Evolutionary conservation across 1,140 invertebrate species (phyloP), one percentile per base, ranked within the genome.

Genomic region (Sipha flava): DNA sequence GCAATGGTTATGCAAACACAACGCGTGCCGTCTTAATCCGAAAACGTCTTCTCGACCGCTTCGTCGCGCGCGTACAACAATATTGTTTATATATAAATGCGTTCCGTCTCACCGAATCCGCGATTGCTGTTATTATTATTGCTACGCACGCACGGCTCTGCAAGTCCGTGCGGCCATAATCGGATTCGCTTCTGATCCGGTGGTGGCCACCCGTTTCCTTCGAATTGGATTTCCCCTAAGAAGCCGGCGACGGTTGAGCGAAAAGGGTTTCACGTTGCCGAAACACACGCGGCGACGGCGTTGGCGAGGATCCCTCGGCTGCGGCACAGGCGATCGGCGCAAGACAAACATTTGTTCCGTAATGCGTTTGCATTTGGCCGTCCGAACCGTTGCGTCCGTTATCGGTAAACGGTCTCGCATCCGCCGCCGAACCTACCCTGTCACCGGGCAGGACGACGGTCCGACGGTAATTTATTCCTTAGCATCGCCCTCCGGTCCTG

Each of bases 361-460:
- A 77, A 77, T 77, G 73, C 73, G 73, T 77, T 77, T 77, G 59
- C 73, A 57, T 77, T 77, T 77, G n/a, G 73, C 73, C 72, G 73
- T 77, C 52, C n/a, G n/a, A n/a, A n/a, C 52, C 73, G 43, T 77
- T 43, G 73, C 31, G 52, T 77, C 73, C 73, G 43, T 77, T 77
- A 77, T 77, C 12, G 52, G 31, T 75, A 54, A 75, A 75, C 45
- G 70, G 45, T 37, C 57, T 9, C 23, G 29, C 9, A 62, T 21
- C 4, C 7, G 1, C 29, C 12, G 23, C 12, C 49, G 12, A 29
- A 18, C 3, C 29, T 7, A 3, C 23, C 52, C n/a, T n/a, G n/a
- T n/a, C 49, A n/a, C n/a, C 64, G 6, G n/a, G n/a, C n/a, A n/a
- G n/a, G n/a, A n/a, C n/a, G n/a, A n/a, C n/a, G n/a, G n/a, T n/a